Percentiles rank a stretch among this genome's conserved stretches.
These are phyloP conservation scores for Podarcis muralis DNA, from an alignment of 2,113 vertebrate genomes.

Conservation along the genomic window DNA sequence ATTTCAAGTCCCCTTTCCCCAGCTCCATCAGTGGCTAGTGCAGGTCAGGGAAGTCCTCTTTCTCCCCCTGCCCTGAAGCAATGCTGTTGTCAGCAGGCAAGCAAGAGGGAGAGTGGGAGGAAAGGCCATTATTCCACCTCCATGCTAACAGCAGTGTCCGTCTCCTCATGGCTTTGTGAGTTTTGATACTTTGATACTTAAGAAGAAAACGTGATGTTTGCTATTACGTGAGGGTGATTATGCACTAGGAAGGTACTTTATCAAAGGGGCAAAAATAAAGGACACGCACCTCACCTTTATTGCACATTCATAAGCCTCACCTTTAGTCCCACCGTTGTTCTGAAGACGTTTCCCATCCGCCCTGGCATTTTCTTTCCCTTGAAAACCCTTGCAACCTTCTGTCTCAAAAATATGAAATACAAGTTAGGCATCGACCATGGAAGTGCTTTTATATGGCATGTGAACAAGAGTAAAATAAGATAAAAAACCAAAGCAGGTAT, in stretches of 20 bases:
- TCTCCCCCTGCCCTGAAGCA: background rate
- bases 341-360: slow-evolving; percentile 85
- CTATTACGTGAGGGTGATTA: background rate
- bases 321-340: slow-evolving; percentile 87
- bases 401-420: slow-evolving; percentile 33
- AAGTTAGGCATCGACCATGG: background rate
- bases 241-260: background rate
- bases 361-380: slow-evolving; percentile 97
- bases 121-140: background rate
- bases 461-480: background rate
- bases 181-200: background rate
- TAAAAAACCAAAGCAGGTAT: background rate
- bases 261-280: background rate
- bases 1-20: too few species aligned
- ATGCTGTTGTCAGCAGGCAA: background rate
- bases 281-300: slow-evolving; percentile 81
- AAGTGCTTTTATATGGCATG: background rate
- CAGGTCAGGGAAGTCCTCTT: background rate
- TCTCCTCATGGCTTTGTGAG: background rate
- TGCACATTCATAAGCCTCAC: slow-evolving; percentile 75
- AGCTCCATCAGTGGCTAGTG: background rate
- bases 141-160: too few species aligned
- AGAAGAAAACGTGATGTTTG: background rate
- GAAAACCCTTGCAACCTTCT: slow-evolving; percentile 90
- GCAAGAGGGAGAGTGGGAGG: background rate